phyloP scores from a whole-genome alignment of 1,140 invertebrate genomes.

The Micrasema longulum region DNA sequence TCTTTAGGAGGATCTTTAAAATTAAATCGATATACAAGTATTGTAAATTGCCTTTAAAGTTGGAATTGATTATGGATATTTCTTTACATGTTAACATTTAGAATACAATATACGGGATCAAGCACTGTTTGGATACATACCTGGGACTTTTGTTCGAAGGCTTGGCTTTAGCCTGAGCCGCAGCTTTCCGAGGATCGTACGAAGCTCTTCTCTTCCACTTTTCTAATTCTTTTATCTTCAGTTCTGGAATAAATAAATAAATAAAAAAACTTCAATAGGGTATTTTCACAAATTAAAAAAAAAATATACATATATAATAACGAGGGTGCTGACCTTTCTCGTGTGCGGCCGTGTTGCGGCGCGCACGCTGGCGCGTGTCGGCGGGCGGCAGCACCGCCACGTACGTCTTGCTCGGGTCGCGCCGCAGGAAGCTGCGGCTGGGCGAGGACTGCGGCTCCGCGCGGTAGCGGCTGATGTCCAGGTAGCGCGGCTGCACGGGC shows the following conservation, averaged over 20 bases:
- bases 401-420: conserved; percentile 71
- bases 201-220: conserved; percentile 93
- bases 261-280: not conserved
- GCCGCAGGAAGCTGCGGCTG: conserved; percentile 66
- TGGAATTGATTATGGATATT: no score
- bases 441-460: conserved; percentile 62
- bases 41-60: no score
- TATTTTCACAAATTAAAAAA: not conserved
- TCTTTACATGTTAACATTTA: no score
- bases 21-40: no score
- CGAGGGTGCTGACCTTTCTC: conserved; percentile 60
- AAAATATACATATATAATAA: not conserved
- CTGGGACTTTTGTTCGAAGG: conserved; percentile 57
- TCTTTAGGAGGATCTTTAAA: no score
- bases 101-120: conserved; percentile 5
- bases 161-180: conserved; percentile 81
- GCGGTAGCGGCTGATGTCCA: conserved; percentile 73
- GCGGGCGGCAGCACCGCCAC: conserved; percentile 59
- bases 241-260: conserved; percentile 62
- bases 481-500: conserved; percentile 64
- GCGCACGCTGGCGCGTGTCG: conserved; percentile 54
- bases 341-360: conserved; percentile 60
- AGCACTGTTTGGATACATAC: conserved; percentile 27
- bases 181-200: conserved; percentile 91
- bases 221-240: conserved; percentile 87